A percentile compares a stretch with the other conserved stretches of the same genome.
phyloP scores from a whole-genome alignment of 2,797 vertebrate species.

The Phalloptychus januarius region DNA sequence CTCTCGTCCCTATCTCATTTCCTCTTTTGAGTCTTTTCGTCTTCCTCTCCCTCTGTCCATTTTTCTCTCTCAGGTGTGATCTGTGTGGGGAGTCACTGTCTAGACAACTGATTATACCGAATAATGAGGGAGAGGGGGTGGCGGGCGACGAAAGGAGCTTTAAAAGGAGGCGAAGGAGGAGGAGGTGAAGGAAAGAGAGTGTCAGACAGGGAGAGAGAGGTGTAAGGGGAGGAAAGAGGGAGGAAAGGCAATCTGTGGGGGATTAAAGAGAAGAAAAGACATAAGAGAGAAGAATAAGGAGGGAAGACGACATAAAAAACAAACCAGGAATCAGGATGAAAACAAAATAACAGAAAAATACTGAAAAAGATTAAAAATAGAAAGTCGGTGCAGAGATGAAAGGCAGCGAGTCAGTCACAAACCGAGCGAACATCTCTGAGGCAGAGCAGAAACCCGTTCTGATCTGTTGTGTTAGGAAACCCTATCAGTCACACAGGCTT shows the following conservation, averaged over 20 bases:
- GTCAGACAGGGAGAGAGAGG: constrained; percentile 44
- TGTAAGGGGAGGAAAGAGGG: constrained; percentile 23
- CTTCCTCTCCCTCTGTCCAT: constrained; percentile 15
- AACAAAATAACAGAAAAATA: neutral
- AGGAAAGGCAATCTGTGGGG: constrained; percentile 27
- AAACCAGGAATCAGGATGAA: neutral
- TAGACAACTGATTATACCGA: constrained; percentile 74
- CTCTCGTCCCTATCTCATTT: constrained; percentile 44
- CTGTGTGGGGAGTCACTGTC: constrained; percentile 69
- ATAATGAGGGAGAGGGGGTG: constrained; percentile 59
- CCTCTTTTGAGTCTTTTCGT: constrained; percentile 13
- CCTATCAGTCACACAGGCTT: constrained; percentile 68
- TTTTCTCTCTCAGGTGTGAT: constrained; percentile 66
- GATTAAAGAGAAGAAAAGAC: constrained; percentile 28
- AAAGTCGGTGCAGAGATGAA: neutral
- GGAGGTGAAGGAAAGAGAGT: constrained; percentile 39
- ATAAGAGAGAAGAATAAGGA: neutral
- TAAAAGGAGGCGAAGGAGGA: constrained; percentile 32
- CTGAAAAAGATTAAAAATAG: neutral
- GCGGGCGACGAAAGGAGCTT: constrained; percentile 29
- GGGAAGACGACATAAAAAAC: neutral
- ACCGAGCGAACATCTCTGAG: constrained; percentile 31
- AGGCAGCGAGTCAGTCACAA: constrained; percentile 17
- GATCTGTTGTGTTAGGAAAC: constrained; percentile 62
- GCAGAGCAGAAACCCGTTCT: constrained; percentile 49